These are phyloP conservation scores for Tychaedon coryphoeus DNA, from an alignment of 2,113 vertebrate genomes.

Conservation along the genomic window DNA sequence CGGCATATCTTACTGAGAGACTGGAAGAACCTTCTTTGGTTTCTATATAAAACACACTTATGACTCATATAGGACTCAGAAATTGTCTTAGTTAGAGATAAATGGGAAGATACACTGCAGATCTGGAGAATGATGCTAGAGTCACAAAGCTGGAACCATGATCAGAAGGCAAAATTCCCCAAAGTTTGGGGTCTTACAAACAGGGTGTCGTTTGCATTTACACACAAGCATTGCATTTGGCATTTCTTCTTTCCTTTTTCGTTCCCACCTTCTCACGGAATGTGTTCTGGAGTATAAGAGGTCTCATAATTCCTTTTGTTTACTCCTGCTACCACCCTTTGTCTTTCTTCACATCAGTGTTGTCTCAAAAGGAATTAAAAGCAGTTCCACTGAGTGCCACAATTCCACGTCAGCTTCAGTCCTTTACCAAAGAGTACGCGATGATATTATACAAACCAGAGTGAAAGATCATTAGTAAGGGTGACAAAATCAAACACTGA, in stretches of 20 bases:
- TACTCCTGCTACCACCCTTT: background rate
- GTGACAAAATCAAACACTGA: background rate
- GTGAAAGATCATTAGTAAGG: background rate
- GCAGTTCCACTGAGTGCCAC: background rate
- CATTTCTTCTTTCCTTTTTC: background rate
- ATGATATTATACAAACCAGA: background rate
- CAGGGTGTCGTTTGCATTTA: background rate
- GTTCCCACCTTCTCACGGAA: background rate
- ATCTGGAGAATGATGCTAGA: slow-evolving; percentile 40
- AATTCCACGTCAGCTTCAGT: background rate
- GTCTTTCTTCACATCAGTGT: background rate
- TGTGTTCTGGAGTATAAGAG: background rate
- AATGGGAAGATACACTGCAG: slow-evolving; percentile 57
- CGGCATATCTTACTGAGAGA: slow-evolving; percentile 65
- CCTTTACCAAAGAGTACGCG: background rate
- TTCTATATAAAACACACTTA: slow-evolving; percentile 69
- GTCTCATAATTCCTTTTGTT: background rate
- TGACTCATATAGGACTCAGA: slow-evolving; percentile 66
- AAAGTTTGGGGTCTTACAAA: background rate
- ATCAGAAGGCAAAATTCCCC: slow-evolving; percentile 29
- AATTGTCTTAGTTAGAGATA: slow-evolving; percentile 67
- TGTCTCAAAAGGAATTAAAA: background rate
- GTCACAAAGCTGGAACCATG: slow-evolving; percentile 37
- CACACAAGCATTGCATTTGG: fast-evolving
- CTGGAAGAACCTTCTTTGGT: slow-evolving; percentile 71